Conservation (phyloP, 2,888 invertebrate species). For the Ramazzottius varieornatus region DNA sequence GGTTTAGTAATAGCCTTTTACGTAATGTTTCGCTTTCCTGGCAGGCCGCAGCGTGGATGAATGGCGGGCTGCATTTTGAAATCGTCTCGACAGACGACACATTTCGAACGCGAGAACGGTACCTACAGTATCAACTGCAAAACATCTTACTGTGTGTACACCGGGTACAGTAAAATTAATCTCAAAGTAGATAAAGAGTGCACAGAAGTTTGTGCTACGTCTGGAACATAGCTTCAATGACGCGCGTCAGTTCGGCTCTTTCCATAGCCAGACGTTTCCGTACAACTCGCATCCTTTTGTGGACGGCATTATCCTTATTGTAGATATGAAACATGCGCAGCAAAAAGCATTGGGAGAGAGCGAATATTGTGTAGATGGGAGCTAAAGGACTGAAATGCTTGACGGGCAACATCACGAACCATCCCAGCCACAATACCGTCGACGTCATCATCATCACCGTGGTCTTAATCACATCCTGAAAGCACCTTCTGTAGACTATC, state of each 20-base stretch:
- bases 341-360: neutral
- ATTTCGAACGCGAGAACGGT: too few species aligned
- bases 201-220: too few species aligned
- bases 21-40: too few species aligned
- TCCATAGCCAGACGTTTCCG: neutral
- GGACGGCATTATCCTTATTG: neutral
- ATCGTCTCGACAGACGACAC: too few species aligned
- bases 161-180: too few species aligned
- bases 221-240: neutral
- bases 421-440: neutral
- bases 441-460: neutral
- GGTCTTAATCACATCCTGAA: neutral
- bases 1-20: too few species aligned
- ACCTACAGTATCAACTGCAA: too few species aligned
- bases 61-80: too few species aligned
- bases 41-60: too few species aligned
- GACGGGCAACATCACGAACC: neutral
- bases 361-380: neutral
- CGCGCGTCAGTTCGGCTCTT: neutral
- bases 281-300: neutral
- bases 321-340: neutral
- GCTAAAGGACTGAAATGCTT: neutral
- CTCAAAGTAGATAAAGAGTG: too few species aligned
- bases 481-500: neutral
- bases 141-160: too few species aligned